These are phyloP conservation scores for Pontoporia blainvillei DNA, from an alignment of 2,113 vertebrate species.

Conservation along the genomic window DNA sequence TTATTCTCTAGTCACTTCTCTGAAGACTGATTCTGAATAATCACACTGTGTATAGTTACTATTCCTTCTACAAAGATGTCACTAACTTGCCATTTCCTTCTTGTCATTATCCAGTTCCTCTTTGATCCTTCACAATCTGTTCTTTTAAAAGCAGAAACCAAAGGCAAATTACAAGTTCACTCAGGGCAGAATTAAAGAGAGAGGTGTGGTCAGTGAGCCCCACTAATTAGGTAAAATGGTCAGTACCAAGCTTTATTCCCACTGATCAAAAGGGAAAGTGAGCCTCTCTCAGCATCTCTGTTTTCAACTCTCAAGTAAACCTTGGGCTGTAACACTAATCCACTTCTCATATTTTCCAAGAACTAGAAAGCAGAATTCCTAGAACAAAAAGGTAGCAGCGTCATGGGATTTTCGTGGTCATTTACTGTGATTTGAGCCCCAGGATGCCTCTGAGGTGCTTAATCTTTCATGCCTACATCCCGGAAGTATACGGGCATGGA, in stretches of 20 bases:
- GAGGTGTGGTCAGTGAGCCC: conserved; percentile 30
- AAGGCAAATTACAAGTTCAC: conserved; percentile 67
- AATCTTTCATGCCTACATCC: neutral
- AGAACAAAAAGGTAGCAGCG: conserved; percentile 6
- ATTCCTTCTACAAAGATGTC: conserved; percentile 54
- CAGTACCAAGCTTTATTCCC: neutral
- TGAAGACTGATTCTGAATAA: conserved; percentile 37
- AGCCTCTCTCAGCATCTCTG: conserved; percentile 30
- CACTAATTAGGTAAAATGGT: conserved; percentile 63
- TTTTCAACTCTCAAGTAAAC: conserved; percentile 44
- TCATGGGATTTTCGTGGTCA: neutral
- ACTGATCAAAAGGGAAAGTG: conserved; percentile 69
- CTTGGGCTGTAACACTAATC: conserved; percentile 4
- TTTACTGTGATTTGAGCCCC: neutral
- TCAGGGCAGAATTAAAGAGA: conserved; percentile 68
- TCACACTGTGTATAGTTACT: conserved; percentile 3
- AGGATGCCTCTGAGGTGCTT: neutral
- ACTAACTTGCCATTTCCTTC: conserved; percentile 49
- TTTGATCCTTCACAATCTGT: conserved; percentile 67
- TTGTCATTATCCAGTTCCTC: conserved; percentile 61
- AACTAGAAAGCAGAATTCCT: conserved; percentile 33
- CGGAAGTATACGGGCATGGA: neutral
- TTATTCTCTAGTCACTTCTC: conserved; percentile 5
- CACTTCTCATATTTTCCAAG: conserved; percentile 44
- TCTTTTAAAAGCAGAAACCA: conserved; percentile 63